Conservation (phyloP, 2,113 vertebrate species). For the Carlito syrichta region DNA sequence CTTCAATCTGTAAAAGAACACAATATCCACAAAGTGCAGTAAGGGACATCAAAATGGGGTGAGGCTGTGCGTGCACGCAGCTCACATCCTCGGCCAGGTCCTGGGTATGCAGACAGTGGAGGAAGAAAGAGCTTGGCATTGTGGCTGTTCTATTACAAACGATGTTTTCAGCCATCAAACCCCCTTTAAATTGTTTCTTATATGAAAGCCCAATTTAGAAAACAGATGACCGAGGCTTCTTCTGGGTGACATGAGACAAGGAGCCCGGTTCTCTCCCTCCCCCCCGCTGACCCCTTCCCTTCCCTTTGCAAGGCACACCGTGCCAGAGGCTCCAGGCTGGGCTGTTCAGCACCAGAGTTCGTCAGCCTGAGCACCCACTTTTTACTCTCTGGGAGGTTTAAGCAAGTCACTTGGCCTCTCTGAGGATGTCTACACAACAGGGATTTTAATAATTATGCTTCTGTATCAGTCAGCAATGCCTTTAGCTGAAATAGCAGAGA, state of each 20-base stretch:
- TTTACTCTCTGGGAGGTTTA: not conserved
- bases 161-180: not conserved
- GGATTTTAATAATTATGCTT: not conserved
- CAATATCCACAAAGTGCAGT: not conserved
- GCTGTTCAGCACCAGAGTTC: not conserved
- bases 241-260: not conserved
- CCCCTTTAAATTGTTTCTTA: not conserved
- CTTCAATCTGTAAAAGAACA: not conserved
- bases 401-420: not conserved
- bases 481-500: not conserved
- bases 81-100: not conserved
- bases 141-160: conserved; percentile 27
- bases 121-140: not conserved
- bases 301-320: not conserved
- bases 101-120: not conserved
- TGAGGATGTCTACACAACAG: not conserved
- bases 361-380: not conserved
- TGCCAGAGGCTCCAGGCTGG: not conserved
- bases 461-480: not conserved
- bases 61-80: not conserved
- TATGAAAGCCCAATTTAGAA: not conserved
- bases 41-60: not conserved
- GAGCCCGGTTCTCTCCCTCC: not conserved
- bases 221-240: not conserved
- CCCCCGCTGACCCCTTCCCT: not conserved